These are phyloP conservation scores for Paguma larvata DNA, from an alignment of 2,797 vertebrate genomes.

Conservation along the genomic window DNA sequence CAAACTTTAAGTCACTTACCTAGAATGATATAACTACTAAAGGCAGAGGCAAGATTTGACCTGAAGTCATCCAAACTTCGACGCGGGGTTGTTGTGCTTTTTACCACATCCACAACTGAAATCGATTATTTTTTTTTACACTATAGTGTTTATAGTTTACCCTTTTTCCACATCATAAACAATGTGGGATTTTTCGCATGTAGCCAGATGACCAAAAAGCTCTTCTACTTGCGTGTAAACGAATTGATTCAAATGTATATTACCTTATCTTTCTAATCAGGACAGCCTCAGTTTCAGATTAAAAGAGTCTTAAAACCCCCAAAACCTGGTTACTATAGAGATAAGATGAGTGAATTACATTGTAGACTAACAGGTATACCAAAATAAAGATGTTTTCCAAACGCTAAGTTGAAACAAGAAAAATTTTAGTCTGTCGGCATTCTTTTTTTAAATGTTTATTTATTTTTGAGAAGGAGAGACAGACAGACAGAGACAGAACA, in stretches of 20 bases:
- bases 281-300: neutral
- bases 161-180: neutral
- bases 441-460: neutral
- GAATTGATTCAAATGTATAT: neutral
- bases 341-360: neutral
- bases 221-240: neutral
- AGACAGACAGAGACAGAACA: too few species aligned
- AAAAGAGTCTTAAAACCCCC: neutral
- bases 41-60: neutral
- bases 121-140: neutral
- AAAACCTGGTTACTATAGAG: neutral
- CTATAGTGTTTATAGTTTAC: neutral
- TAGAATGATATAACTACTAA: neutral
- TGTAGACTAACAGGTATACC: neutral
- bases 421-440: neutral
- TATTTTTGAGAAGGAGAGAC: too few species aligned
- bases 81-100: neutral
- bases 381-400: neutral
- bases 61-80: neutral
- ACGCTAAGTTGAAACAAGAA: conserved; percentile 25
- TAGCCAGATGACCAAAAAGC: neutral
- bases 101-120: neutral
- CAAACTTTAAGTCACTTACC: neutral
- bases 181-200: neutral
- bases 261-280: neutral